Evolutionary conservation across 2,888 invertebrate genomes (phyloP), one percentile per base, ranked within the genome.

Genomic region (Nomada hirtipes): DNA sequence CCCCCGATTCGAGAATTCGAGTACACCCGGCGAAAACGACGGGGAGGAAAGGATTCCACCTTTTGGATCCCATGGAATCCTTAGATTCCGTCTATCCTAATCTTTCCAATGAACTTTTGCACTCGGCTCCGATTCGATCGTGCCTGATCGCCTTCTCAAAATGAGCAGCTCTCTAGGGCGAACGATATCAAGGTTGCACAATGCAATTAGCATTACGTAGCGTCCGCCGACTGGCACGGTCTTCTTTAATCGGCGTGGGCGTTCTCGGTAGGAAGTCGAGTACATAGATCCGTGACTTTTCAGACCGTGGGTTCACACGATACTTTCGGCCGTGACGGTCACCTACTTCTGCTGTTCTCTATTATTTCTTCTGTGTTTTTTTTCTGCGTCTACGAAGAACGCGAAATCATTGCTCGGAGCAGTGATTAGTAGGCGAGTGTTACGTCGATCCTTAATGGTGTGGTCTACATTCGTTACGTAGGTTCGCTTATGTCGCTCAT

Each of bases 161-260:
- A 88, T 86, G 1, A 15, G 10, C 15, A 81, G 61, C 85, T 89
- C 82, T 72, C 59, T 79, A 55, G 60, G 65, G 70, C 76, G 9
- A 81, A 78, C 83, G 76, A 67, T 78, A 86, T 83, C 83, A 80
- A 82, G 79, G 84, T 90, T 88, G 85, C 87, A 84, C 79, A 90
- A 91, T 85, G 86, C 80, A 85, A 90, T 89, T 86, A 84, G 79
- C 77, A 88, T 90, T 83, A 88, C 87, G 82, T 83, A 79, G 82
- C 79, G 53, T 67, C 81, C 83, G 84, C 63, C 71, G 76, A 63
- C 53, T 55, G 72, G 76, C 75, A 76, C 74, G 74, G 72, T 68
- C 61, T 84, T 64, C 83, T 77, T 84, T 84, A 84, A 87, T 82
- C 76, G 70, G 44, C 73, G 83, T 86, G 82, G 83, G 77, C 83